phyloP scores from a whole-genome alignment of 1,140 invertebrate species.

The Drosophila punjabiensis region DNA sequence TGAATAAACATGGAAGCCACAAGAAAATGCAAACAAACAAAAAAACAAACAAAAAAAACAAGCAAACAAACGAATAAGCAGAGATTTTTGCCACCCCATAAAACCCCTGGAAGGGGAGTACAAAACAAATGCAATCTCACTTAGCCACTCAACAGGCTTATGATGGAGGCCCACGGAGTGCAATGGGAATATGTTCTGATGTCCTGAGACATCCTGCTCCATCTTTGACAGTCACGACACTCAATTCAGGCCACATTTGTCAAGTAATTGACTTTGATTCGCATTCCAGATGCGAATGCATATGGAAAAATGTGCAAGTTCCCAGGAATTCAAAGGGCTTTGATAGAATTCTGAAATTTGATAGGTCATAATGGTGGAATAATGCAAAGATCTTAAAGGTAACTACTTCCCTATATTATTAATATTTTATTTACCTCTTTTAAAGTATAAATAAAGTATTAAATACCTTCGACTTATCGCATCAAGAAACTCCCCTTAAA shows the following conservation, averaged over 20 bases:
- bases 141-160: conserved; percentile 52
- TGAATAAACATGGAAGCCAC: conserved; percentile 53
- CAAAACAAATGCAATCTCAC: conserved; percentile 62
- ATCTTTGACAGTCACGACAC: conserved; percentile 21
- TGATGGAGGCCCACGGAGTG: conserved; percentile 35
- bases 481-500: neutral
- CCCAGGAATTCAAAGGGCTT: conserved; percentile 3
- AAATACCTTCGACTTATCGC: no score
- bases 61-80: conserved; percentile 4
- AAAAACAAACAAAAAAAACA: conserved; percentile 23
- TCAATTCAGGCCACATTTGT: conserved; percentile 44
- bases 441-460: neutral
- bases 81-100: conserved; percentile 26
- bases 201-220: neutral
- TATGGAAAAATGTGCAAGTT: conserved; percentile 30
- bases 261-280: conserved; percentile 53
- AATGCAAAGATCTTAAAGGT: neutral
- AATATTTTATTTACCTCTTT: neutral
- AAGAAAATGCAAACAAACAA: conserved; percentile 44
- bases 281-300: conserved; percentile 16
- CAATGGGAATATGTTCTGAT: conserved; percentile 31
- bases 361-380: neutral
- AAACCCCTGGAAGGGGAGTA: conserved; percentile 11
- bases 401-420: neutral
- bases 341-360: neutral